Base-by-base conservation (phyloP, 2,113 vertebrate genomes). In the Zingel zingel region DNA sequence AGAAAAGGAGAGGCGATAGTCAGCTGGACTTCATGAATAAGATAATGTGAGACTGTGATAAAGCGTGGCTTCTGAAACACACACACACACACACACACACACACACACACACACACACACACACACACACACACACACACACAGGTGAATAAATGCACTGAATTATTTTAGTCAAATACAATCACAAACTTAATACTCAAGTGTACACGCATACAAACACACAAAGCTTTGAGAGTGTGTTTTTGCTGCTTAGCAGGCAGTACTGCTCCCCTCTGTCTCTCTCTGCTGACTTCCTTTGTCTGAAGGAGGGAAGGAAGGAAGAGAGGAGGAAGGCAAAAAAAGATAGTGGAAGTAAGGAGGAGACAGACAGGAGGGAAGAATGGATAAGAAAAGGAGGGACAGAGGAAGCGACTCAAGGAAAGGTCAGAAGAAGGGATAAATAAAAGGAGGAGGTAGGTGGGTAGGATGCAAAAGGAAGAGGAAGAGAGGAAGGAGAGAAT, bases 241-340 rank as follows among this genome's bases (percentile, higher is more conserved):
- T 79, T 79, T 51, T 54, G n/a, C 89, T 93, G 88, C 74, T 93
- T 92, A 88, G 85, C 85, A 93, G 82, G 89, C 91, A 89, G 86
- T 3, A 43, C 82, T 79, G 86, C 76, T 83, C 76, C 70, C 65
- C 79, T 79, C 65, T 11, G 82, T 82, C 59, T 85, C 84, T 86
- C 81, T 79, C 74, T 68, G 70, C 78, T 83, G 77, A 87, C 86
- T 91, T 82, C 65, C 61, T 81, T 74, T 68, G 39, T 88, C 71
- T 67, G 66, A 61, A 66, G 63, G 74, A 82, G 58, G 62, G 74
- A 27, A 4, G 33, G 74, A 68, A 16, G 68, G 65, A 30, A 14
- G 36, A 18, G 18, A 19, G 39, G 9, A n/a, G 12, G 57, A 43
- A 54, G 23, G 33, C 2, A 36, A 36, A 18, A 23, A 64, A 43